Percentiles rank a stretch among this genome's conserved stretches.
These are phyloP conservation scores for Drosophila nr. perissopoda DNA, from an alignment of 2,888 invertebrate species.

Conservation along the genomic window DNA sequence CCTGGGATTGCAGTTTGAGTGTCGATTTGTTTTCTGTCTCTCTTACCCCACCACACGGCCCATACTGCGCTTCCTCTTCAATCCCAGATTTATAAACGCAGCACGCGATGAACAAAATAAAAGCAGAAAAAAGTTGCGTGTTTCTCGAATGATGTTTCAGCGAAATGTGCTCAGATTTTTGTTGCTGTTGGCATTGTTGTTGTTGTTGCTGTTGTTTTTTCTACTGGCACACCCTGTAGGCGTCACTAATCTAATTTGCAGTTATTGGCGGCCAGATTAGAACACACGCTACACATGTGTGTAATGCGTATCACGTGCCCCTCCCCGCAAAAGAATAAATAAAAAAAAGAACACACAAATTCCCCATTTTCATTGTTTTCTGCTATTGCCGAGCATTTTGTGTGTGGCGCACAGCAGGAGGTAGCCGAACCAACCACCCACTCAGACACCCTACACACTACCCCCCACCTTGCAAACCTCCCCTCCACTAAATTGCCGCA, in stretches of 20 bases:
- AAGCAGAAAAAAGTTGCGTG: constrained; percentile 39
- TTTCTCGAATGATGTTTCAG: constrained; percentile 8
- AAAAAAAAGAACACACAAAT: not conserved
- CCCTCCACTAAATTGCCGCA: not conserved
- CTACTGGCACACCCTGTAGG: constrained; percentile 40
- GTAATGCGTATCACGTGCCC: constrained; percentile 65
- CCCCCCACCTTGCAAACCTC: not conserved
- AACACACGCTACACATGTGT: constrained; percentile 63
- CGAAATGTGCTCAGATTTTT: constrained; percentile 19
- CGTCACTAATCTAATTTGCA: constrained; percentile 79
- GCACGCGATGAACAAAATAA: constrained; percentile 54
- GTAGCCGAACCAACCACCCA: constrained; percentile 9
- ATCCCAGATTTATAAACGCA: constrained; percentile 67
- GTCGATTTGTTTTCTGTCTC: constrained; percentile 52
- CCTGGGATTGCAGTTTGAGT: constrained; percentile 65
- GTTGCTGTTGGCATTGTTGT: not conserved
- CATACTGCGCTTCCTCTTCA: not conserved
- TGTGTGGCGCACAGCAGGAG: constrained; percentile 24
- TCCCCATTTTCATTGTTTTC: constrained; percentile 37
- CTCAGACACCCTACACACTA: not conserved
- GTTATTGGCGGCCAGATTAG: constrained; percentile 76
- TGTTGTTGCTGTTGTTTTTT: constrained; percentile 5
- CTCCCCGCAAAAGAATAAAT: not conserved
- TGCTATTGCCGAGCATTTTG: constrained; percentile 54
- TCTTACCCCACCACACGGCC: not conserved